Percentiles rank a stretch among this genome's conserved stretches.
Evolutionary conservation across 2,888 invertebrate genomes (phyloP).

Genomic region (Orchesellides sinensis): DNA sequence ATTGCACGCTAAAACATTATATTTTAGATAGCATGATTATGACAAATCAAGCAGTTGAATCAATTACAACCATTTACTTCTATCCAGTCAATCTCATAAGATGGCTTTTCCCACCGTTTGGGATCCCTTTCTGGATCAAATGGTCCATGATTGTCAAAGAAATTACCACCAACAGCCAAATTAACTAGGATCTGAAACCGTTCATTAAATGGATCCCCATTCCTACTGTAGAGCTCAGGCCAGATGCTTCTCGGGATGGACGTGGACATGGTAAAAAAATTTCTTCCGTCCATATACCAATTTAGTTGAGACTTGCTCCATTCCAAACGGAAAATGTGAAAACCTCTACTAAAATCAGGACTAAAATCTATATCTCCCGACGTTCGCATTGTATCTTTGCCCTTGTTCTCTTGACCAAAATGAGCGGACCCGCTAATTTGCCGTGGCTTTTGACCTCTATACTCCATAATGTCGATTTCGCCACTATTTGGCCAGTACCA

Average conservation of each 20-base stretch:
- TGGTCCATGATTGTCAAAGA: slow-evolving; percentile 59
- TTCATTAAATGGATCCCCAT: slow-evolving; percentile 63
- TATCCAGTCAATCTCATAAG: slow-evolving; percentile 59
- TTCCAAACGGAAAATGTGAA: slow-evolving; percentile 56
- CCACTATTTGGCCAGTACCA: slow-evolving; percentile 69
- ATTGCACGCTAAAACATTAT: no score
- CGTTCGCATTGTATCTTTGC: slow-evolving; percentile 49
- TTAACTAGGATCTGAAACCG: slow-evolving; percentile 61
- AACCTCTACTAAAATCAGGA: slow-evolving; percentile 61
- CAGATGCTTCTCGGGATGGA: slow-evolving; percentile 50
- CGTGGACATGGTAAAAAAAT: slow-evolving; percentile 34
- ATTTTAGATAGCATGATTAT: no score
- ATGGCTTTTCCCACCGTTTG: slow-evolving; percentile 48
- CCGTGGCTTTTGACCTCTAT: slow-evolving; percentile 50
- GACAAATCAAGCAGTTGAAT: no score
- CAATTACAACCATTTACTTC: slow-evolving; percentile 40
- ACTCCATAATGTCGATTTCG: slow-evolving; percentile 69
- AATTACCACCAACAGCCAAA: slow-evolving; percentile 64
- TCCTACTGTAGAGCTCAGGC: slow-evolving; percentile 50
- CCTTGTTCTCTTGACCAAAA: slow-evolving; percentile 66
- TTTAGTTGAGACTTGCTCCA: slow-evolving; percentile 38
- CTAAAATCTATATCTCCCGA: slow-evolving; percentile 40
- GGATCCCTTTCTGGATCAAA: slow-evolving; percentile 61
- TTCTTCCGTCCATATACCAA: slow-evolving; percentile 50
- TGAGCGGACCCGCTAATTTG: slow-evolving; percentile 62